Base-by-base conservation (phyloP, 30 jellyfish, hydroid and myxozoan genomes). In the Turritopsis rubra region DNA sequence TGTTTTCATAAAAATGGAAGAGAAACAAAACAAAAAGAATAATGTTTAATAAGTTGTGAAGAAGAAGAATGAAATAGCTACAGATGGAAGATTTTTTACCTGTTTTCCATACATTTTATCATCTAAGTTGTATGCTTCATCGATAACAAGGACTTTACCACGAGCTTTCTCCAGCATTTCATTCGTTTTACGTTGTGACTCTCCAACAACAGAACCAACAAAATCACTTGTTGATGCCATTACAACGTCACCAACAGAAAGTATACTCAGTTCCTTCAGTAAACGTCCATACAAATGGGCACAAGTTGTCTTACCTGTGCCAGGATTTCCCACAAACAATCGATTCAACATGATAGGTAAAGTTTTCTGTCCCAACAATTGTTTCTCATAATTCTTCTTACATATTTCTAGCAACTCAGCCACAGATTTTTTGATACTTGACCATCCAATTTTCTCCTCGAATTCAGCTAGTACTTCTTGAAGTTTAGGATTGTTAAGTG, bases 111-210 rank as follows among this genome's bases (percentile, higher is more conserved):
- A 76, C 41, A 28, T 21, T 18, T 76, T 76, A 28, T 76, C 75
- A 76, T 76, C 68, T 1, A 76, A 24, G 77, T 76, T 76, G 72
- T 76, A 76, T 23, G 84, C 84, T 76, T 76, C 84, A 76, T 76
- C 84, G 27, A 76, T 76, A 22, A 76, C 84, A 29, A 76, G 72
- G 19, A 76, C 84, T 76, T 76, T 76, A 13, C 84, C 84, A 4
- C 75, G 84, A 18, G 84, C 84, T 76, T 76, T 76, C 84, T 76
- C 84, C 65, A 76, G 28, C 84, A 76, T 76, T 8, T 22, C 84
- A 24, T 76, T 76, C 28, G 84, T 76, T 28, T 76, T 76, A 23
- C 68, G 65, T 76, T 21, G 84, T 18, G 84, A 76, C 53, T 76
- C 84, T 13, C 75, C 75, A 22, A 76, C 75, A 19, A 26, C 71